These are phyloP conservation scores for Onychomys arenicola DNA, from an alignment of 2,797 vertebrate species.

Conservation along the genomic window DNA sequence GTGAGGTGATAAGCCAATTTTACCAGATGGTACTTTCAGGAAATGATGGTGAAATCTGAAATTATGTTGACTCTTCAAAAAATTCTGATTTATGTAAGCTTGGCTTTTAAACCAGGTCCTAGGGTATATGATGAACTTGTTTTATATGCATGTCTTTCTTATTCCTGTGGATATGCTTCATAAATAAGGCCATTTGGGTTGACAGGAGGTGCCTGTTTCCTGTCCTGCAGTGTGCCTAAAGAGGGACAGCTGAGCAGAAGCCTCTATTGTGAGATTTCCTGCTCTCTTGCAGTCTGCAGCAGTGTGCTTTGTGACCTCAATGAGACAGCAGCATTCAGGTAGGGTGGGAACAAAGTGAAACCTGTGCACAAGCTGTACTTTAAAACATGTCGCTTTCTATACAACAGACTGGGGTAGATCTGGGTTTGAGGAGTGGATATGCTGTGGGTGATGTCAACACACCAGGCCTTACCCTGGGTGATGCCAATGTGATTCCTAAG, in stretches of 20 bases:
- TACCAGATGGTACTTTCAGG: slow-evolving; percentile 65
- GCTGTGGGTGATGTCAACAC: not conserved
- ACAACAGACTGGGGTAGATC: not conserved
- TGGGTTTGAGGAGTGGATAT: not conserved
- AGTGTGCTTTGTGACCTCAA: not conserved
- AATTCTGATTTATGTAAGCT: slow-evolving; percentile 60
- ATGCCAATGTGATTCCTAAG: not conserved
- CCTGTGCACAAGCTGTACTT: not conserved
- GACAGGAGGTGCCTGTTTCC: slow-evolving; percentile 55
- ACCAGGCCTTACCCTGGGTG: not conserved
- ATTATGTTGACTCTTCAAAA: slow-evolving; percentile 53
- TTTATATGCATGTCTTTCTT: not conserved
- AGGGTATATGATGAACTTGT: not conserved
- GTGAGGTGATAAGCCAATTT: slow-evolving; percentile 77
- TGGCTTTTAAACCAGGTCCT: slow-evolving; percentile 22
- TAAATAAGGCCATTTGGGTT: slow-evolving; percentile 16
- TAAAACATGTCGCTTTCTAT: not conserved
- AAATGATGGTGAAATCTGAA: slow-evolving; percentile 71
- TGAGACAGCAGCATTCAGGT: not conserved
- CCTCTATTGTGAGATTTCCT: not conserved
- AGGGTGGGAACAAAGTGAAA: not conserved
- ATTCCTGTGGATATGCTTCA: not conserved
- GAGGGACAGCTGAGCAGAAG: not conserved
- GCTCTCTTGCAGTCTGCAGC: not conserved
- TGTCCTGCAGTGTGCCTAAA: not conserved